Percentiles rank a stretch among this genome's conserved stretches.
Conservation (phyloP, 2,888 invertebrate genomes). For the Caenorhabditis sp. region DNA sequence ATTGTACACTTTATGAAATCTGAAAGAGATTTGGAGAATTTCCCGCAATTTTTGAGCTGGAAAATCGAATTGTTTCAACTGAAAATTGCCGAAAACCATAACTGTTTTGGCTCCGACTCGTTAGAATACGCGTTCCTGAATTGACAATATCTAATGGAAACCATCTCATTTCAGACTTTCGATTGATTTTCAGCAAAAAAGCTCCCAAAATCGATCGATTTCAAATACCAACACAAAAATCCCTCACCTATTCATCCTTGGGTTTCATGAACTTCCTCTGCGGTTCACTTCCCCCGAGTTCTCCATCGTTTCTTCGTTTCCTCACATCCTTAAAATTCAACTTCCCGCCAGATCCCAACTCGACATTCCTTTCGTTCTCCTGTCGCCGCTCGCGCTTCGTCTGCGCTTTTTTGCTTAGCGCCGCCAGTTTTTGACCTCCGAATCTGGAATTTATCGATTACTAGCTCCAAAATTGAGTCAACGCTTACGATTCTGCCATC, state of each 20-base stretch:
- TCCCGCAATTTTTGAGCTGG: no score
- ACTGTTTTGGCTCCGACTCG: no score
- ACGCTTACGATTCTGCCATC: constrained; percentile 70
- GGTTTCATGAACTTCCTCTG: constrained; percentile 57
- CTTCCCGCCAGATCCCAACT: not conserved
- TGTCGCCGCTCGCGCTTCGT: constrained; percentile 51
- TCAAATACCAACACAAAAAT: not conserved
- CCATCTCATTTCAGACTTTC: no score
- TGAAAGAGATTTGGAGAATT: no score
- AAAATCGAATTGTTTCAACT: no score
- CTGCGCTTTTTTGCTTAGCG: constrained; percentile 39
- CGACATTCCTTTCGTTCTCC: constrained; percentile 43
- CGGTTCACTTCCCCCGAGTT: constrained; percentile 36
- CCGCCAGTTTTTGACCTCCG: constrained; percentile 32
- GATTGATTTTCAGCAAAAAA: no score
- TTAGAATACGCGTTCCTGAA: no score
- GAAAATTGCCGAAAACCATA: no score
- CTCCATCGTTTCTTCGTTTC: constrained; percentile 28
- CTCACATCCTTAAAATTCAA: constrained; percentile 47
- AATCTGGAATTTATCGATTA: constrained; percentile 26
- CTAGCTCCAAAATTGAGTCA: not conserved
- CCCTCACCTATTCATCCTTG: constrained; percentile 15
- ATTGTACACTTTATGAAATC: no score
- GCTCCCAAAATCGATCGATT: no score
- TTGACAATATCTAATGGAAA: no score